Base-by-base conservation (phyloP, 2,797 vertebrate genomes). In the Peromyscus melanophrys region DNA sequence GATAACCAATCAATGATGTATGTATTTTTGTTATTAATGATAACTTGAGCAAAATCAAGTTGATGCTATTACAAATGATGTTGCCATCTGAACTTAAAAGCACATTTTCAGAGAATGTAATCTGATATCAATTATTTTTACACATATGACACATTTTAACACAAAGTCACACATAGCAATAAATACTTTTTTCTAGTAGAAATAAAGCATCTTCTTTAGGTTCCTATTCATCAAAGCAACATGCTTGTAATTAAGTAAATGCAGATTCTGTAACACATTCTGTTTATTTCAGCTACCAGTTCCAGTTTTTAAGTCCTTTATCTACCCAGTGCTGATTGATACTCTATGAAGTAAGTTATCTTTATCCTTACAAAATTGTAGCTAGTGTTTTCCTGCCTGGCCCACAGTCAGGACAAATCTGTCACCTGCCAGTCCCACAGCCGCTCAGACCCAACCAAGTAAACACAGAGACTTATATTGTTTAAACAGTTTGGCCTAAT, bases 101-200 rank as follows among this genome's bases (percentile, higher is more conserved):
- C 4, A 81, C 23, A 21, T 7, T 76, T 90, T 90, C 59, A 90
- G 52, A 65, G 49, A 90, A 34, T 73, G 57, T 57, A 97, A 31
- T 95, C 92, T 67, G 52, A 71, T 43, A 81, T 21, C 63, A 89
- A 91, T 43, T 69, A n/a, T 5, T 96, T 94, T 81, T 89, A 0
- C 43, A 71, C 92, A 40, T 95, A 76, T 82, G 90, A 10, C 69
- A 12, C 23, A 86, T 80, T 84, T 84, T 34, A 29, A 59, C 27
- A 37, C 12, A 81, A 87, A 76, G 59, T 5, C 61, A 93, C 6
- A 63, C 3, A 21, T 86, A 23, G 61, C 34, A 55, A 88, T 73
- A 25, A 63, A 3, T 88, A 86, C 75, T 25, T n/a, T 10, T n/a
- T 67, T 94, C 16, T 84, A 11, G 2, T 71, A 34, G 16, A 46